Percentiles rank a stretch among this genome's conserved stretches.
phyloP scores from a whole-genome alignment of 2,797 vertebrate genomes.

The Takifugu ocellatus region DNA sequence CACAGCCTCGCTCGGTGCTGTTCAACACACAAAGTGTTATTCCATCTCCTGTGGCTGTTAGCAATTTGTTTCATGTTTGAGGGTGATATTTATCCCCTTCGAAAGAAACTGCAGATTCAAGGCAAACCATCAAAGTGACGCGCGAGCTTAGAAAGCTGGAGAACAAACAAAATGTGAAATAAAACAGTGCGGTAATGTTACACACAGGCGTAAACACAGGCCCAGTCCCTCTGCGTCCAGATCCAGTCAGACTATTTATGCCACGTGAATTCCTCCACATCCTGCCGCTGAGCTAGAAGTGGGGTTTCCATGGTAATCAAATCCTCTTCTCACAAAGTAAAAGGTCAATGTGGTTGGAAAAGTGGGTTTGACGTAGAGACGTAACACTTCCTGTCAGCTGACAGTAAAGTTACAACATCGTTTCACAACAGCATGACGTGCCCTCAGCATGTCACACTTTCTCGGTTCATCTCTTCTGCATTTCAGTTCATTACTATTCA shows the following conservation, averaged over 20 bases:
- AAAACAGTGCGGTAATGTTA: no score
- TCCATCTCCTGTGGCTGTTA: conserved; percentile 5
- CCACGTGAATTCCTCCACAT: not conserved
- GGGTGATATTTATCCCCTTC: no score
- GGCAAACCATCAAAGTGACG: no score
- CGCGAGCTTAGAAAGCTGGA: no score
- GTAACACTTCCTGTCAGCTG: not conserved
- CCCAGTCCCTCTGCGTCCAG: no score
- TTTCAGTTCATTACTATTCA: no score
- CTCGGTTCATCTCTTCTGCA: no score
- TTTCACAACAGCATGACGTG: conserved; percentile 27
- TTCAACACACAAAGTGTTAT: conserved; percentile 7
- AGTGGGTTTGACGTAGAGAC: not conserved
- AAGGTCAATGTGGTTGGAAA: no score
- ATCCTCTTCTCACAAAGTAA: not conserved
- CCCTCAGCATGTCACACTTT: conserved; percentile 49
- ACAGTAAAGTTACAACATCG: no score
- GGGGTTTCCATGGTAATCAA: not conserved
- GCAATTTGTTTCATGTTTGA: conserved; percentile 11
- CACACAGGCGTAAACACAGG: no score
- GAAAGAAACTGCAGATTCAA: no score
- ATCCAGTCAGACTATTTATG: not conserved
- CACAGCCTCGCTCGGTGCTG: conserved; percentile 14
- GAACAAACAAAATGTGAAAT: no score
- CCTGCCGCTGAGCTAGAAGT: not conserved